Percentiles rank a stretch among this genome's conserved stretches.
phyloP scores from a whole-genome alignment of 1,140 invertebrate genomes.

The Leptinotarsa texana region DNA sequence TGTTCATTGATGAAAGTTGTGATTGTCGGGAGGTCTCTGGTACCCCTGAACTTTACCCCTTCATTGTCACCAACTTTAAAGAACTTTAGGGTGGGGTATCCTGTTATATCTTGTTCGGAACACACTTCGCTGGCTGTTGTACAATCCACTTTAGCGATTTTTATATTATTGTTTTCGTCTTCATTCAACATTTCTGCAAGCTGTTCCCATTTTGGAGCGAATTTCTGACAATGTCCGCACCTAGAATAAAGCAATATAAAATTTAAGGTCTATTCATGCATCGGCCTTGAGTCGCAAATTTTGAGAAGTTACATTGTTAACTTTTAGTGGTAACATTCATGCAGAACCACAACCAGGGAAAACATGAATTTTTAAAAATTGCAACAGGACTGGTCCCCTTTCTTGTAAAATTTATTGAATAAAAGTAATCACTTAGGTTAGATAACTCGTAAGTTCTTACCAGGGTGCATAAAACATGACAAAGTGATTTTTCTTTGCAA shows the following conservation, averaged over 20 bases:
- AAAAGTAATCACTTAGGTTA: too few species aligned
- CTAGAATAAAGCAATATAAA: constrained; percentile 53
- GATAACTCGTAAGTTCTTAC: constrained; percentile 55
- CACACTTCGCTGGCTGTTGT: constrained; percentile 72
- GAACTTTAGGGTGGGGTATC: constrained; percentile 71
- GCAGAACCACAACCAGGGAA: too few species aligned
- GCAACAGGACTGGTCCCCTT: too few species aligned
- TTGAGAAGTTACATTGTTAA: too few species aligned
- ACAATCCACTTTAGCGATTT: constrained; percentile 78
- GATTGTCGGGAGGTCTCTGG: constrained; percentile 71
- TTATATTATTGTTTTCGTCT: constrained; percentile 62
- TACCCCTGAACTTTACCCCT: constrained; percentile 70
- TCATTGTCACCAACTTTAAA: constrained; percentile 67
- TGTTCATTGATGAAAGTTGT: constrained; percentile 76
- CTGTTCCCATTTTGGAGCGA: constrained; percentile 73
- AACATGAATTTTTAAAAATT: too few species aligned
- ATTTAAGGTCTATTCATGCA: background rate
- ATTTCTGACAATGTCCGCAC: constrained; percentile 73
- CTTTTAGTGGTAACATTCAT: too few species aligned
- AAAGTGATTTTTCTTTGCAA: constrained; percentile 70
- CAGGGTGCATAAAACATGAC: constrained; percentile 80
- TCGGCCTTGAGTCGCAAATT: too few species aligned
- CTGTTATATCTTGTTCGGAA: constrained; percentile 73
- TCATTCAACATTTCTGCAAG: constrained; percentile 71
- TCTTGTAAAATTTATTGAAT: too few species aligned